These are phyloP conservation scores for Elephas maximus DNA, from an alignment of 2,113 vertebrate species.

Conservation along the genomic window DNA sequence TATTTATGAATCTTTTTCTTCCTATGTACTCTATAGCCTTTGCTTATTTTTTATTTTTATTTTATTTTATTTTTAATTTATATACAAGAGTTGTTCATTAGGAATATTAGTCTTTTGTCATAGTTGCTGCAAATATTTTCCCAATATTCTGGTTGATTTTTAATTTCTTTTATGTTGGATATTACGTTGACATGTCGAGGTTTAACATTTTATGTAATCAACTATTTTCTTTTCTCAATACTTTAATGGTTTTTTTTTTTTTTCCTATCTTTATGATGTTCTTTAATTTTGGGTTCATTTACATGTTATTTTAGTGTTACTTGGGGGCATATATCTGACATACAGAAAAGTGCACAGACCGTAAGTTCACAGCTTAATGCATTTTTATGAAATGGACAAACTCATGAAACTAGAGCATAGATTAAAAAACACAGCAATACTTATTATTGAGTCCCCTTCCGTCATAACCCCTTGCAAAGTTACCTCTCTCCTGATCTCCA, in stretches of 20 bases:
- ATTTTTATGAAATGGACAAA: neutral
- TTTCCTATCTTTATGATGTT: neutral
- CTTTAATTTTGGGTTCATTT: neutral
- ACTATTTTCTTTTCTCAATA: slow-evolving; percentile 1
- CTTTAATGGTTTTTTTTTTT: slow-evolving; percentile 1
- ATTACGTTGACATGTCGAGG: neutral
- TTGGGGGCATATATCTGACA: neutral
- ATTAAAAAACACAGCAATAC: neutral
- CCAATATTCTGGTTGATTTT: slow-evolving; percentile 13
- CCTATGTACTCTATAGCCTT: neutral
- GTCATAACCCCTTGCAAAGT: neutral
- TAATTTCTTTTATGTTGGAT: neutral
- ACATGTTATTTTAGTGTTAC: neutral
- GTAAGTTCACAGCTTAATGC: neutral
- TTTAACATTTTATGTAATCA: slow-evolving; percentile 31
- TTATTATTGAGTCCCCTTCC: neutral
- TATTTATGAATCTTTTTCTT: neutral
- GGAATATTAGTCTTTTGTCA: neutral
- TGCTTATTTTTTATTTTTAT: neutral
- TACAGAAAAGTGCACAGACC: neutral
- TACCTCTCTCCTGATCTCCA: neutral
- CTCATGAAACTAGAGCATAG: neutral
- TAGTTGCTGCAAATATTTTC: neutral
- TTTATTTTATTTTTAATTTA: neutral
- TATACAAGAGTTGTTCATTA: neutral